Conservation (phyloP, 2,888 invertebrate genomes). For the Meteorus colon region DNA sequence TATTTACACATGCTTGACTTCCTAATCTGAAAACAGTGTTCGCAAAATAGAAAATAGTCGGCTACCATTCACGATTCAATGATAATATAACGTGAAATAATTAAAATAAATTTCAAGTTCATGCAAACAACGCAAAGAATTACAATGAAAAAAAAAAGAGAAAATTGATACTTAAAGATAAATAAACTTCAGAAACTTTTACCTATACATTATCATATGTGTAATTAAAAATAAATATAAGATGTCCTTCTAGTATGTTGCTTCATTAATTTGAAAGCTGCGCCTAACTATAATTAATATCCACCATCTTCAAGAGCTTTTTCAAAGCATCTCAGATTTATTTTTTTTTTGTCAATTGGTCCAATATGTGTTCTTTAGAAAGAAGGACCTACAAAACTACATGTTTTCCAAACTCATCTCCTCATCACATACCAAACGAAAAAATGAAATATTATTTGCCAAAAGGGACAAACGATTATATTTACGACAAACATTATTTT, state of each 20-base stretch:
- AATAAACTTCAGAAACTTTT: conserved; percentile 10
- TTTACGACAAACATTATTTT: conserved; percentile 52
- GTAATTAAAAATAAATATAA: conserved; percentile 43
- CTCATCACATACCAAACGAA: conserved; percentile 50
- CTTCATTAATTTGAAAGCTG: conserved; percentile 4
- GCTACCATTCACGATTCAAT: conserved; percentile 4
- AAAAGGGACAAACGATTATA: no score
- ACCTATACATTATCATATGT: conserved; percentile 3
- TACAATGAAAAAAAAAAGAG: neutral
- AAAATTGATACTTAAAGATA: neutral
- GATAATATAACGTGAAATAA: neutral
- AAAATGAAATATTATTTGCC: neutral
- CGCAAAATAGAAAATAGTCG: conserved; percentile 2
- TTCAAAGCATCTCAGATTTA: conserved; percentile 13
- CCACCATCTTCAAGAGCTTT: conserved; percentile 11
- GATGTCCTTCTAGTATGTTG: neutral
- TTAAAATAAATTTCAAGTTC: neutral
- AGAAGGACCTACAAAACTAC: conserved; percentile 46
- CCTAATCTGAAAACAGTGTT: neutral
- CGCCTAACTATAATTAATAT: conserved; percentile 12
- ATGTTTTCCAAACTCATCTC: conserved; percentile 20
- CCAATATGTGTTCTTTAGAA: conserved; percentile 53
- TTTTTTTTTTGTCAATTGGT: conserved; percentile 53
- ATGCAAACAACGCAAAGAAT: neutral
- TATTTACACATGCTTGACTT: conserved; percentile 16